These are phyloP conservation scores for Ranitomeya variabilis DNA, from an alignment of 2,113 vertebrate species.

Conservation along the genomic window DNA sequence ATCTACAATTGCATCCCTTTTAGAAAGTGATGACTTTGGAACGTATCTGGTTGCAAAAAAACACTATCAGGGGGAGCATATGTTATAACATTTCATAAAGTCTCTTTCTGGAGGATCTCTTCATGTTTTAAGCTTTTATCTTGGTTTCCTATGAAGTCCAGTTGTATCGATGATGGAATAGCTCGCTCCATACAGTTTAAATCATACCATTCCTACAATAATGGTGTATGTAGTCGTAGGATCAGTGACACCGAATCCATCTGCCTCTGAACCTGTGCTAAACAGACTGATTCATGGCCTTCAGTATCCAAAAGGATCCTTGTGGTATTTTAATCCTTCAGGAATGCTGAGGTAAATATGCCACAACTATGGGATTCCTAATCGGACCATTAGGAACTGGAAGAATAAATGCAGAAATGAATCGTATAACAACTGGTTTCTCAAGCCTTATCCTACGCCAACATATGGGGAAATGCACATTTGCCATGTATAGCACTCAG, in stretches of 20 bases:
- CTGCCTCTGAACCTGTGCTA: neutral
- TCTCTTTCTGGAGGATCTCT: neutral
- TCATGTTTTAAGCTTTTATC: neutral
- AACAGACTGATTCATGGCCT: conserved; percentile 5
- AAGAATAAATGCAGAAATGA: conserved; percentile 7
- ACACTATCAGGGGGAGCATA: neutral
- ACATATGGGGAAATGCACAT: neutral
- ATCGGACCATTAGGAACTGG: neutral
- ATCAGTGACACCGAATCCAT: neutral
- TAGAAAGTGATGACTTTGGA: neutral
- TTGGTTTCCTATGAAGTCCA: neutral
- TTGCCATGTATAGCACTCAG: neutral
- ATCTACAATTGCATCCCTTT: too few species aligned
- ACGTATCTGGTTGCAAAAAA: neutral
- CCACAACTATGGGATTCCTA: neutral
- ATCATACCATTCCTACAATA: neutral
- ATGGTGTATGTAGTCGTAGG: neutral
- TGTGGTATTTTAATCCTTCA: conserved; percentile 35
- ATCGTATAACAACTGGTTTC: neutral
- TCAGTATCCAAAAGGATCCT: conserved; percentile 2
- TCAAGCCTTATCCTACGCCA: neutral
- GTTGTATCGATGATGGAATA: neutral
- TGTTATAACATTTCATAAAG: neutral
- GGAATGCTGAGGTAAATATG: conserved; percentile 23
- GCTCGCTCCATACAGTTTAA: neutral